phyloP scores from a whole-genome alignment of 2,113 vertebrate species.

The Microcebus murinus region DNA sequence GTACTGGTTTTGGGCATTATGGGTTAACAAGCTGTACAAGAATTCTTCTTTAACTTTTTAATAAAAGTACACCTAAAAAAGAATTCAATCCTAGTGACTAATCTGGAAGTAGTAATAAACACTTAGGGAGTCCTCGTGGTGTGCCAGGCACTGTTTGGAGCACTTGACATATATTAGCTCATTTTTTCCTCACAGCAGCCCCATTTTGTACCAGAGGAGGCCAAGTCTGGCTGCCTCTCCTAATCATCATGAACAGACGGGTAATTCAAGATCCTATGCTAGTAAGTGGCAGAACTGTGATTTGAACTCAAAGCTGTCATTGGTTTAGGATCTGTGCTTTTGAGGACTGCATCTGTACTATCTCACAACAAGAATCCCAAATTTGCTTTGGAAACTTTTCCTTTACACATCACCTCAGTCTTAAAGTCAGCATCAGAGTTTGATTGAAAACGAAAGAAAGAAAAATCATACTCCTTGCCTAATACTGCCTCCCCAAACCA shows the following conservation, averaged over 20 bases:
- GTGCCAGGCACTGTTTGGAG: background rate
- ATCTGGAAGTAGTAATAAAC: slow-evolving; percentile 23
- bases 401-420: background rate
- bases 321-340: background rate
- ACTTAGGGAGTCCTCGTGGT: background rate
- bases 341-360: background rate
- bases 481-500: background rate
- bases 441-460: background rate
- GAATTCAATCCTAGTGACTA: background rate
- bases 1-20: background rate
- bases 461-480: background rate
- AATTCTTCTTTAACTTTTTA: background rate
- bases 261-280: background rate
- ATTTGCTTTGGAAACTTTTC: background rate
- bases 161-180: background rate
- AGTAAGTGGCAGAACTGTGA: background rate
- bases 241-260: background rate
- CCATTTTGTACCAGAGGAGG: background rate
- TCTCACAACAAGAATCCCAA: background rate
- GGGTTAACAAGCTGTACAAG: background rate
- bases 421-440: background rate
- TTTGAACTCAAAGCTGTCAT: background rate
- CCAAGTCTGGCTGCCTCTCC: background rate
- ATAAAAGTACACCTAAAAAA: background rate
- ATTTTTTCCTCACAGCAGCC: background rate